These are phyloP conservation scores for Tenthredo livida DNA, from an alignment of 2,888 invertebrate genomes.

Conservation along the genomic window DNA sequence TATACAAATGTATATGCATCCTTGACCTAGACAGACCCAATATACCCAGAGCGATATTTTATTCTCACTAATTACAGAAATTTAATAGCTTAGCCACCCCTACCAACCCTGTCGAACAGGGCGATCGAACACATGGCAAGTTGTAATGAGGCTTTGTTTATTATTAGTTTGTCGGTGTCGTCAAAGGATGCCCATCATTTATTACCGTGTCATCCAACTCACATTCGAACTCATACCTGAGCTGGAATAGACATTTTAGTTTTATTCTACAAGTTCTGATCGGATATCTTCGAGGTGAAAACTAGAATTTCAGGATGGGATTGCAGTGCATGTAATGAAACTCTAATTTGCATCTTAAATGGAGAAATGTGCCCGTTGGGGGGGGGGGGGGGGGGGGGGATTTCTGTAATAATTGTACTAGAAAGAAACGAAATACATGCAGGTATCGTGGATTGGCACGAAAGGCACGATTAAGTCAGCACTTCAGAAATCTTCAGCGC, in stretches of 20 bases:
- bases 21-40: neutral
- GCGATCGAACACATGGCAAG: constrained; percentile 51
- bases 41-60: constrained; percentile 41
- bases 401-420: neutral
- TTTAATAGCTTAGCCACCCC: constrained; percentile 54
- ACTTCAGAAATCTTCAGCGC: no score
- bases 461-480: neutral
- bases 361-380: no score
- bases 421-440: neutral
- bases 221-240: neutral
- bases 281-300: no score
- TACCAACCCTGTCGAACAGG: constrained; percentile 34
- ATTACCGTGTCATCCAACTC: constrained; percentile 33
- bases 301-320: no score
- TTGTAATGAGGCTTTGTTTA: constrained; percentile 63
- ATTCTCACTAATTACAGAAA: constrained; percentile 60
- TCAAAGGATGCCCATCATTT: constrained; percentile 46
- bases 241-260: no score
- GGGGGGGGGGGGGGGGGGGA: no score
- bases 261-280: no score
- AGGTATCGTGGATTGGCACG: neutral
- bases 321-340: no score
- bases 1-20: neutral
- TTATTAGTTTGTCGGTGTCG: constrained; percentile 59
- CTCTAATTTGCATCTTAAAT: no score